These are phyloP conservation scores for Cyprinodon variegatus DNA, from an alignment of 2,113 vertebrate genomes.

Conservation along the genomic window DNA sequence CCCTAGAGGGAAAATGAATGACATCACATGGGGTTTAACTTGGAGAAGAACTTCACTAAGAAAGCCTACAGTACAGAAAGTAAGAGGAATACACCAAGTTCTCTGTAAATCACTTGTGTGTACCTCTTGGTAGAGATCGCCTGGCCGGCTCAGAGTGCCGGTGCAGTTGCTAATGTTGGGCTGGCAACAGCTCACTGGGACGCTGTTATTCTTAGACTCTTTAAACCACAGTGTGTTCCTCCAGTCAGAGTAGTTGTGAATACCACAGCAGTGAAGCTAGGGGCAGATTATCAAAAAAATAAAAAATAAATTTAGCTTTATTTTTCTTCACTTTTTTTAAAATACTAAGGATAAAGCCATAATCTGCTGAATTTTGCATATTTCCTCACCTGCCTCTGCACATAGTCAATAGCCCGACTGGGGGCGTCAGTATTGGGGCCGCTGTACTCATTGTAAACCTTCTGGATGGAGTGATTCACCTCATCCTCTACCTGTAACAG, in stretches of 20 bases:
- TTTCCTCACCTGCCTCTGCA: conserved; percentile 92
- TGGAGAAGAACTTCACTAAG: not conserved
- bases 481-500: conserved; percentile 89
- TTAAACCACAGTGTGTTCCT: conserved; percentile 93
- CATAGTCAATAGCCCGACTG: conserved; percentile 96
- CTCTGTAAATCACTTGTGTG: not conserved
- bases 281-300: not conserved
- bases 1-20: conserved; percentile 78
- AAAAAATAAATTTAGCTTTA: not conserved
- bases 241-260: conserved; percentile 96
- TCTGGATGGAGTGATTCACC: conserved; percentile 92
- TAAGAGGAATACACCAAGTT: too few species aligned
- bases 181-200: conserved; percentile 94
- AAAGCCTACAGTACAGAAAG: not conserved
- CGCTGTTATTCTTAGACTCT: conserved; percentile 94
- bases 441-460: conserved; percentile 94
- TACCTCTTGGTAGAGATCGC: conserved; percentile 92
- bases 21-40: not conserved
- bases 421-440: conserved; percentile 92
- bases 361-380: not conserved
- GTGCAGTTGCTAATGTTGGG: conserved; percentile 88
- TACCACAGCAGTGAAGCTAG: conserved; percentile 94
- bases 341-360: not conserved
- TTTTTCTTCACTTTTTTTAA: not conserved
- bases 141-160: conserved; percentile 85